phyloP scores from a whole-genome alignment of 2,797 vertebrate species.

The Streptopelia turtur region DNA sequence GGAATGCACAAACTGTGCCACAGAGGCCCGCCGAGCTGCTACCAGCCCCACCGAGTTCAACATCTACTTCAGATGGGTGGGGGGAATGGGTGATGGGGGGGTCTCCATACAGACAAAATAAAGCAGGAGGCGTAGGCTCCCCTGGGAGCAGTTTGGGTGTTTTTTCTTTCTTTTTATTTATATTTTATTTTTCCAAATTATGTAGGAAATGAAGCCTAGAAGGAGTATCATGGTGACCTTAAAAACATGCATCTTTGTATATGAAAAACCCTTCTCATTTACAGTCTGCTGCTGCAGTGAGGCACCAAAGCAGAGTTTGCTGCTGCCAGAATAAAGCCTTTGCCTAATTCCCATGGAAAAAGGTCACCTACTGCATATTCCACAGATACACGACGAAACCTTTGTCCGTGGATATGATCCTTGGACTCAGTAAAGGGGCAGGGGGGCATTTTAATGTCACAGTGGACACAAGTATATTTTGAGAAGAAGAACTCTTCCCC shows the following conservation, averaged over 20 bases:
- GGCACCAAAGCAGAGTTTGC: slow-evolving; percentile 33
- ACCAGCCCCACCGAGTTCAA: not conserved
- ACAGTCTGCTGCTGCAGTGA: slow-evolving; percentile 41
- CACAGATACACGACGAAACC: slow-evolving; percentile 41
- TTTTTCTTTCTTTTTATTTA: not conserved
- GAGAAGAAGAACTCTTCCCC: not conserved
- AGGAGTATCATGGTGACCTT: not conserved
- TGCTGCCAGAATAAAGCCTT: not conserved
- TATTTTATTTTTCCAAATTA: not conserved
- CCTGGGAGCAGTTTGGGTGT: not conserved
- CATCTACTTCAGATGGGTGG: fast-evolving
- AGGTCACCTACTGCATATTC: slow-evolving; percentile 50
- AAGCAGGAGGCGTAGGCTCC: not conserved
- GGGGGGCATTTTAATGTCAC: not conserved
- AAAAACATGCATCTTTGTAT: not conserved
- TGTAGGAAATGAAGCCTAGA: not conserved
- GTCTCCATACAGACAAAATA: not conserved
- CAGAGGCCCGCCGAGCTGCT: not conserved
- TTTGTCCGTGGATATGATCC: slow-evolving; percentile 2
- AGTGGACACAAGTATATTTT: not conserved
- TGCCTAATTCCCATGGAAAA: slow-evolving; percentile 49
- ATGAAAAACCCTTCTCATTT: slow-evolving; percentile 60
- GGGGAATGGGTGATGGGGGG: fast-evolving
- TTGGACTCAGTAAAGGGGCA: slow-evolving; percentile 19
- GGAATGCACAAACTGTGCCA: not conserved